These are phyloP conservation scores for Cochlearius cochlearius DNA, from an alignment of 2,113 vertebrate species.

Conservation along the genomic window DNA sequence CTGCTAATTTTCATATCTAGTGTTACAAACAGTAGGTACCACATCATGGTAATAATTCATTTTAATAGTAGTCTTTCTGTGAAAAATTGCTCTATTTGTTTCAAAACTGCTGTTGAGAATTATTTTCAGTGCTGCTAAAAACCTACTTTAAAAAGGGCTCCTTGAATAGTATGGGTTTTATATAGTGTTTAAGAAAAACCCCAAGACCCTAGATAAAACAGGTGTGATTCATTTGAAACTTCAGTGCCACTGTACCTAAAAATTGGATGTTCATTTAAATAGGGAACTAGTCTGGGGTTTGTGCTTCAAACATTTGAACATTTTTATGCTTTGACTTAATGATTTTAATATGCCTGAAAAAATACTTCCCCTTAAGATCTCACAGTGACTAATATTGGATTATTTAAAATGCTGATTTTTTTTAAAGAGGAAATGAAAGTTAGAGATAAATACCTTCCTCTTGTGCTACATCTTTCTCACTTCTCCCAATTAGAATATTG, in stretches of 20 bases:
- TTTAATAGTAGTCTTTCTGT: not conserved
- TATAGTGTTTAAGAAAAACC: not conserved
- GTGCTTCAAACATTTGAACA: not conserved
- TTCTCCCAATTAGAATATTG: not conserved
- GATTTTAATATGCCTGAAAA: not conserved
- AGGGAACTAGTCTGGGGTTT: not conserved
- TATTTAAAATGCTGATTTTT: not conserved
- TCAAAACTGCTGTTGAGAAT: not conserved
- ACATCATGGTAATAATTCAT: not conserved
- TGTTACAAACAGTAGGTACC: not conserved
- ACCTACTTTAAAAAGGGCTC: not conserved
- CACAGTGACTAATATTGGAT: not conserved
- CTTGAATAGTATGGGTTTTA: not conserved
- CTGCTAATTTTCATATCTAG: not conserved
- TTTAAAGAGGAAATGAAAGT: not conserved
- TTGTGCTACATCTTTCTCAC: not conserved
- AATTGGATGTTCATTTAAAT: not conserved
- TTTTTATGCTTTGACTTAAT: not conserved
- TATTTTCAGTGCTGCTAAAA: not conserved
- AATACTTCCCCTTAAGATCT: not conserved
- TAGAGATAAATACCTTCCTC: not conserved
- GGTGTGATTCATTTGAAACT: not conserved
- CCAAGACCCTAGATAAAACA: not conserved
- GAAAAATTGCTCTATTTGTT: not conserved
- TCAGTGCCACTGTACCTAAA: not conserved